Evolutionary conservation across 2,888 invertebrate genomes (phyloP), one percentile per base, ranked within the genome.

Genomic region (Perizoma affinitatum): DNA sequence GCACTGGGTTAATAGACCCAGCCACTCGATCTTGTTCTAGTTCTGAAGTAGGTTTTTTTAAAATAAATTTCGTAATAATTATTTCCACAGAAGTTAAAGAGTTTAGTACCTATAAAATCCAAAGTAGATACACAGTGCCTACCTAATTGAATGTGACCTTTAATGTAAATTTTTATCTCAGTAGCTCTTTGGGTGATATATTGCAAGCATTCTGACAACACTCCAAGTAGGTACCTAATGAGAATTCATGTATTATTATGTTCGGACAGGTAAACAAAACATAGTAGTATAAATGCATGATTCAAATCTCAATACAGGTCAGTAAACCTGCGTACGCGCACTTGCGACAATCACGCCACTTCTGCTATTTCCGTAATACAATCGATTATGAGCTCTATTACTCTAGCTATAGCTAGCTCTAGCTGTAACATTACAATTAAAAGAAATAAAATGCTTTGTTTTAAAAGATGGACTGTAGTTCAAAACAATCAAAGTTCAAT

Each of bases 261-360:
- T 38, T 6, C 7, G 38, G 5, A 22, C 22, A 9, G 38, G 22
- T 45, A 44, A 53, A 53, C 11, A 47, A 41, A 35, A 5, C 34
- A n/a, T n/a, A 5, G 7, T 35, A 11, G 11, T 9, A 34, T n/a
- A n/a, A n/a, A n/a, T n/a, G 34, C 7, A 0, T 54, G 41, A 47
- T 51, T 38, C 62, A 40, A 42, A 56, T 57, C 61, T 66, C 67
- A 79, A 84, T 83, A 73, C 82, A 76, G 86, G 87, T 87, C 87
- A 88, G 80, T 83, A 80, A 84, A 84, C 80, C 81, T 80, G 82
- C 82, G 84, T 79, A 73, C 68, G 73, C 78, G 78, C 74, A 61
- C 62, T 81, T 80, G 82, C 82, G 79, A 78, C 72, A 72, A 87
- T 90, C 90, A 89, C 87, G 88, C 90, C 88, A 90, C 87, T 69